A percentile compares a stretch with the other conserved stretches of the same genome.
Evolutionary conservation across 1,140 invertebrate genomes (phyloP).

Genomic region (Drosophila ananassae): DNA sequence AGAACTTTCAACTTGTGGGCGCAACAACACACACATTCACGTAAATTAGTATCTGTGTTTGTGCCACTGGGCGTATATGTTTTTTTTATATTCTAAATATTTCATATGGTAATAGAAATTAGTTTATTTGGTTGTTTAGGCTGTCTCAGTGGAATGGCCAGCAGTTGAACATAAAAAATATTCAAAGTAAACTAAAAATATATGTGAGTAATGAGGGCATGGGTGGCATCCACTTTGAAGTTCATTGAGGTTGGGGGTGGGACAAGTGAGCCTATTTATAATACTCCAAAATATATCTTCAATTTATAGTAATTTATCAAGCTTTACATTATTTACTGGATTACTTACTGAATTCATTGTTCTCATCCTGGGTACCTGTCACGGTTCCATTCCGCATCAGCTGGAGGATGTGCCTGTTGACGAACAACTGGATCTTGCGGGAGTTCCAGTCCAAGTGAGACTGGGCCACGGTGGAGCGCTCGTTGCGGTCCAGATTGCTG

Average conservation of each 20-base stretch:
- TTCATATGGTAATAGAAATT: conserved; percentile 52
- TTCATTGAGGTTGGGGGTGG: background rate
- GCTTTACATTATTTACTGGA: background rate
- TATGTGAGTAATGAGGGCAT: conserved; percentile 18
- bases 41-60: conserved; percentile 5
- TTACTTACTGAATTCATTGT: conserved; percentile 92
- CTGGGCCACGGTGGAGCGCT: conserved; percentile 86
- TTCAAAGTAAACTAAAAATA: conserved; percentile 22
- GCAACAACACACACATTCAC: conserved; percentile 28
- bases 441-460: conserved; percentile 87
- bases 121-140: conserved; percentile 77
- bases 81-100: conserved; percentile 70
- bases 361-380: conserved; percentile 90
- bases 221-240: conserved; percentile 31
- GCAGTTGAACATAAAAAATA: conserved; percentile 30
- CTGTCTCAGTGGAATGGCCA: conserved; percentile 16
- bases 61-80: conserved; percentile 28
- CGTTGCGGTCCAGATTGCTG: conserved; percentile 84
- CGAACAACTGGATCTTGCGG: conserved; percentile 91
- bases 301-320: background rate
- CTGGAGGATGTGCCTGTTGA: conserved; percentile 91
- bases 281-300: background rate
- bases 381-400: conserved; percentile 91
- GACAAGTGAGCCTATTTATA: background rate
- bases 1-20: conserved; percentile 79